Base-by-base conservation (phyloP, 30 jellyfish, hydroid and myxozoan species). In the Aurelia aurita region DNA sequence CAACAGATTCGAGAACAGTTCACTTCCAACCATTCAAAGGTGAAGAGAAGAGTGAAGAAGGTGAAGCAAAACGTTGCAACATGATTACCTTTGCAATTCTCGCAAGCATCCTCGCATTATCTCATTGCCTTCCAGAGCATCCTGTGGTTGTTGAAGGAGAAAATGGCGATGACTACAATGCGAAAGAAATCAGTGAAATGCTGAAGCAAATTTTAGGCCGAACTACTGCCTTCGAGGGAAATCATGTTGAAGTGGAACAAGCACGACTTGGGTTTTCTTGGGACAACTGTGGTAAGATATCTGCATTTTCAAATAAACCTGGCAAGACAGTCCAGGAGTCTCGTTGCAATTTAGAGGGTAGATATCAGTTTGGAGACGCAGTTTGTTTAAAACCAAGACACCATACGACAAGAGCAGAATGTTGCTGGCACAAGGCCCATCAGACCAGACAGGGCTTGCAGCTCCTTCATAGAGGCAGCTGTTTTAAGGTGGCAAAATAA, bases 281-380 rank as follows among this genome's bases (percentile, higher is more conserved):
- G 95, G 32, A 54, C 67, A 85, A 85, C 85, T 85, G 95, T 32
- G 95, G 95, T 85, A 74, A 72, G 82, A 39, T 39, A 6, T 39
- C 51, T 4, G 51, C 18, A 4, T 7, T 39, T 39, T 39, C 51
- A 9, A 39, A 39, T 15, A 39, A 7, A 1, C 9, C 51, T 39
- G 51, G 51, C 51, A 39, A 39, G 9, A 35, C 47, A 35, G 47
- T 35, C 47, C 47, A 5, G 13, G 43, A 31, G 43, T 31, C 43
- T 31, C 43, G 43, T 31, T 31, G 43, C 43, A 31, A 31, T 31
- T 31, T 5, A 31, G 2, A 31, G 5, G 1, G 43, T 2, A 0
- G 43, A 31, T 31, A n/a, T n/a, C n/a, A n/a, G n/a, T n/a, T n/a
- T 5, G 5, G 43, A 31, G 43, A 31, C 43, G 5, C 2, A 31